These are phyloP conservation scores for Yoshiicerus persimilis DNA, from an alignment of 1,140 invertebrate species.

Conservation along the genomic window DNA sequence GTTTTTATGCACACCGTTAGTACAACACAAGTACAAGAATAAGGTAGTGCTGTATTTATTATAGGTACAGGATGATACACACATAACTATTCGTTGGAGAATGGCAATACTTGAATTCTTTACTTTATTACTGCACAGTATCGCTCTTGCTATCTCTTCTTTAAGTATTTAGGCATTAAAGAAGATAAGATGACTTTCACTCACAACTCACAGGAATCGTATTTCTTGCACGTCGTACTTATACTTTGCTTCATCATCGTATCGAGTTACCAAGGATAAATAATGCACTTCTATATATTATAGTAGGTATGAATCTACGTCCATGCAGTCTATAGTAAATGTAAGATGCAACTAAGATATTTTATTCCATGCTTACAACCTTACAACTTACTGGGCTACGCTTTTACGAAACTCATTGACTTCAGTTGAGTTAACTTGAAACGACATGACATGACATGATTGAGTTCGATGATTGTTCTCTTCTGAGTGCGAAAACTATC, in stretches of 20 bases:
- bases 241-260: neutral
- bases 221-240: neutral
- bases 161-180: neutral
- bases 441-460: neutral
- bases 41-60: no score
- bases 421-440: neutral
- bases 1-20: no score
- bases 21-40: no score
- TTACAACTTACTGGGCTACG: neutral
- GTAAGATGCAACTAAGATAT: neutral
- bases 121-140: neutral
- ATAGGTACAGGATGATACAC: neutral
- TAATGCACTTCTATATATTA: neutral
- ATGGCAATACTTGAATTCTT: neutral
- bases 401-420: neutral
- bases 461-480: neutral
- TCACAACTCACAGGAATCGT: neutral
- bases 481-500: neutral
- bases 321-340: neutral
- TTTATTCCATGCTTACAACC: neutral
- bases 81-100: neutral
- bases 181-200: neutral
- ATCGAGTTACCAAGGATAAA: neutral
- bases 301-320: no score
- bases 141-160: neutral